A percentile compares a stretch with the other conserved stretches of the same genome.
phyloP scores from a whole-genome alignment of 23 tunicate genomes.

The Oikopleura dioica region DNA sequence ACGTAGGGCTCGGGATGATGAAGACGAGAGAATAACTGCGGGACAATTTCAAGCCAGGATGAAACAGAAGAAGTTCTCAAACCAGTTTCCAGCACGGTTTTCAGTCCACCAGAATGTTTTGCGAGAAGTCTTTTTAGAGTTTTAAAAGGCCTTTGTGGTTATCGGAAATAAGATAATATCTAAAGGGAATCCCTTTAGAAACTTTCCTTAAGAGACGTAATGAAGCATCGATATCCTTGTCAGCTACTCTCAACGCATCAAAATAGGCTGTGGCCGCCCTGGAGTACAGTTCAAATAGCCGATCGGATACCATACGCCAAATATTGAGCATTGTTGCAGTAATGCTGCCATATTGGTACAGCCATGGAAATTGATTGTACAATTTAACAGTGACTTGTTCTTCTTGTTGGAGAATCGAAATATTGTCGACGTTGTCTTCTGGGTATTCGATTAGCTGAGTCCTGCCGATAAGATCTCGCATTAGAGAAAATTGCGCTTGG shows the following conservation, averaged over 20 bases:
- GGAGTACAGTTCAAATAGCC: background rate
- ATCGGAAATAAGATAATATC: too few species aligned
- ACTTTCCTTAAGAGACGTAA: background rate
- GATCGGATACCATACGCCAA: background rate
- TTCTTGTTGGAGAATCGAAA: background rate
- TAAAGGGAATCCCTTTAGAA: too few species aligned
- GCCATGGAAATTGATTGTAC: background rate
- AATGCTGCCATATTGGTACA: background rate
- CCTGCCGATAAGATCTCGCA: background rate
- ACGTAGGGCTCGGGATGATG: conserved; percentile 79
- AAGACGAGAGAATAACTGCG: conserved; percentile 80
- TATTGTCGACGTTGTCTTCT: background rate
- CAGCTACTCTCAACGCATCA: background rate
- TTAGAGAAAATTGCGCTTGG: background rate
- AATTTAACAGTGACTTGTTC: background rate
- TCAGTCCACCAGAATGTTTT: conserved; percentile 66
- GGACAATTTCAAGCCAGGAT: conserved; percentile 85
- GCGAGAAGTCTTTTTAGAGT: conserved; percentile 58
- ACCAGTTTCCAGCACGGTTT: conserved; percentile 43
- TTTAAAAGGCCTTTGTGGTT: too few species aligned
- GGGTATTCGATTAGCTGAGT: background rate
- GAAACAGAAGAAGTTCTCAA: conserved; percentile 35
- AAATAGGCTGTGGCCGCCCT: background rate
- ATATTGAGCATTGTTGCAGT: background rate
- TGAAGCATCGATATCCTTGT: background rate